These are phyloP conservation scores for Eurytoma californica DNA, from an alignment of 2,888 invertebrate species.

Conservation along the genomic window DNA sequence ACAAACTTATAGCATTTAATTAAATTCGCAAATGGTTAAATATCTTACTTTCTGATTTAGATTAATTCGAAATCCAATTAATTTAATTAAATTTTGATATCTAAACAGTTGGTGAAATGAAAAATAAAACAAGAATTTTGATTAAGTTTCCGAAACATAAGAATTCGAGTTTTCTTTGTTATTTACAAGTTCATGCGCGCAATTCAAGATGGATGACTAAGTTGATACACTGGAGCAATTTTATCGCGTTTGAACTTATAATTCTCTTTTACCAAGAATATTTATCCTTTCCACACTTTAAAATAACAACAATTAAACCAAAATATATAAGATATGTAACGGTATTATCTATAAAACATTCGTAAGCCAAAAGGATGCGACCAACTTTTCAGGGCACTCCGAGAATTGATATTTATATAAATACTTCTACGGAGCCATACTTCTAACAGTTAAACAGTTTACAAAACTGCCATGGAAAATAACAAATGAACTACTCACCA, in stretches of 20 bases:
- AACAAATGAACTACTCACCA: constrained; percentile 16
- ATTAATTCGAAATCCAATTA: neutral
- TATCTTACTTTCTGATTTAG: neutral
- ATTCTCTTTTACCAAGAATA: too few species aligned
- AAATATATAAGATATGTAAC: too few species aligned
- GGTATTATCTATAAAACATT: neutral
- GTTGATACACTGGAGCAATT: neutral
- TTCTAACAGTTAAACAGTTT: too few species aligned
- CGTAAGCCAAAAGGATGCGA: too few species aligned
- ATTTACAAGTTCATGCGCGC: constrained; percentile 9
- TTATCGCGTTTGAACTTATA: too few species aligned
- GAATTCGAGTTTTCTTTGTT: constrained; percentile 40
- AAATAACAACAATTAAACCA: neutral
- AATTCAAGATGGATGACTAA: constrained; percentile 45
- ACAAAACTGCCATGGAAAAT: too few species aligned
- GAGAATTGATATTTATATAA: too few species aligned
- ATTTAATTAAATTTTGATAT: neutral
- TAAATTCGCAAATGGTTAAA: neutral
- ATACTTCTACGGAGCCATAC: too few species aligned
- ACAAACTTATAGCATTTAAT: neutral
- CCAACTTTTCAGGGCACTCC: too few species aligned
- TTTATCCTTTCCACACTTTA: too few species aligned
- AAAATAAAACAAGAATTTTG: constrained; percentile 51
- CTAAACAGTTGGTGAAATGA: neutral
- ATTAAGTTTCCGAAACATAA: constrained; percentile 28